Evolutionary conservation across 2,888 invertebrate genomes (phyloP).

Genomic region (Oegoconia quadripuncta): DNA sequence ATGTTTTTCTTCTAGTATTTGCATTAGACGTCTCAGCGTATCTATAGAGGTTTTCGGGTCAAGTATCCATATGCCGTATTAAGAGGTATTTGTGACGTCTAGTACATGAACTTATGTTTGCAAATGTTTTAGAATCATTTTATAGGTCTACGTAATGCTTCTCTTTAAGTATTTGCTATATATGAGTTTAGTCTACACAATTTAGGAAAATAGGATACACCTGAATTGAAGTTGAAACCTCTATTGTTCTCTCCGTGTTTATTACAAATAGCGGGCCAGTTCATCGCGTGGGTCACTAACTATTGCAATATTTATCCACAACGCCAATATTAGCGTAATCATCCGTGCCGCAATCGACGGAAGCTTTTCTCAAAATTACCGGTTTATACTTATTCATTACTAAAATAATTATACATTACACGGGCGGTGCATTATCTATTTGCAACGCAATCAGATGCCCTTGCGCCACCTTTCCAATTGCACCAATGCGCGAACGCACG

Average conservation of each 20-base stretch:
- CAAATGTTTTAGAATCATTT: too few species aligned
- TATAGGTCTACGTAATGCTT: constrained; percentile 1
- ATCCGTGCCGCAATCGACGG: constrained; percentile 44
- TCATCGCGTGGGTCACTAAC: constrained; percentile 31
- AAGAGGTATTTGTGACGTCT: constrained; percentile 14
- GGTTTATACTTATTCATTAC: constrained; percentile 29
- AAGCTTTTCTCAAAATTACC: constrained; percentile 44
- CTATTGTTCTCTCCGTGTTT: constrained; percentile 49
- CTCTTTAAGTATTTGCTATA: not conserved
- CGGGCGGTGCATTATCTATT: constrained; percentile 20
- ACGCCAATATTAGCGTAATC: constrained; percentile 44
- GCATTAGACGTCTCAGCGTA: constrained; percentile 27
- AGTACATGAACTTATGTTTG: too few species aligned
- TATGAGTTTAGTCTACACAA: not conserved
- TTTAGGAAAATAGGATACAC: constrained; percentile 21
- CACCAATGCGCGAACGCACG: constrained; percentile 20
- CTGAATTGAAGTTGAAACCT: constrained; percentile 17
- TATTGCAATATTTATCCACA: constrained; percentile 53
- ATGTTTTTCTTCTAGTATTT: constrained; percentile 33
- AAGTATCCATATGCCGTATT: constrained; percentile 28
- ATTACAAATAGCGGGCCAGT: constrained; percentile 28
- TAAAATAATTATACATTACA: constrained; percentile 27
- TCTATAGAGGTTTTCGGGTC: constrained; percentile 42
- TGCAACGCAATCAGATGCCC: constrained; percentile 22
- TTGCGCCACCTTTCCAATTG: constrained; percentile 31